Percentiles rank a stretch among this genome's conserved stretches.
Conservation (phyloP, 2,113 vertebrate genomes). For the Entomyzon cyanotis region DNA sequence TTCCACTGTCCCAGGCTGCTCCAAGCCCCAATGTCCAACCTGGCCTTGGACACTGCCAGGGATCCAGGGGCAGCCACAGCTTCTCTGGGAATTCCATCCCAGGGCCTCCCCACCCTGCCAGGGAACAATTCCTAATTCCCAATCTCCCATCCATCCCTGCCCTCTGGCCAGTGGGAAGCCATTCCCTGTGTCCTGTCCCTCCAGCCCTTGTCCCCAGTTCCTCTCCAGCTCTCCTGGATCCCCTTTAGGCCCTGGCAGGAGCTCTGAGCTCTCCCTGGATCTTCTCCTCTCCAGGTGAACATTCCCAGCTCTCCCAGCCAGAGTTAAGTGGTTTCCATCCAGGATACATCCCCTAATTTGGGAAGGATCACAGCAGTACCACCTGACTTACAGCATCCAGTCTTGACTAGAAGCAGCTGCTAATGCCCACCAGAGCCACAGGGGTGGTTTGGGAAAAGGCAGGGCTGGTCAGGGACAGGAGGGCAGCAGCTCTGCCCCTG, state of each 20-base stretch:
- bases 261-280: not conserved
- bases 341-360: not conserved
- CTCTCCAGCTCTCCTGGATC: not conserved
- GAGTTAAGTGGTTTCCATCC: not conserved
- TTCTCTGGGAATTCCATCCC: not conserved
- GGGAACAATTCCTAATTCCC: not conserved
- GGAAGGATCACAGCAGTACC: not conserved
- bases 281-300: not conserved
- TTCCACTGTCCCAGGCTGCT: not conserved
- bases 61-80: not conserved
- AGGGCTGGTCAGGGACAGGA: not conserved
- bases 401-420: not conserved
- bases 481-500: not conserved
- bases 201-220: not conserved
- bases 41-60: not conserved
- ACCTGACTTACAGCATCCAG: not conserved
- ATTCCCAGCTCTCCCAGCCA: not conserved
- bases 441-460: not conserved
- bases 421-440: not conserved
- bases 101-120: not conserved
- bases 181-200: not conserved
- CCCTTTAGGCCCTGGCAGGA: fast-evolving
- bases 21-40: not conserved
- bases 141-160: fast-evolving
- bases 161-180: not conserved